A percentile compares a stretch with the other conserved stretches of the same genome.
Evolutionary conservation across 2,113 vertebrate genomes (phyloP).

Genomic region (Mastomys coucha): DNA sequence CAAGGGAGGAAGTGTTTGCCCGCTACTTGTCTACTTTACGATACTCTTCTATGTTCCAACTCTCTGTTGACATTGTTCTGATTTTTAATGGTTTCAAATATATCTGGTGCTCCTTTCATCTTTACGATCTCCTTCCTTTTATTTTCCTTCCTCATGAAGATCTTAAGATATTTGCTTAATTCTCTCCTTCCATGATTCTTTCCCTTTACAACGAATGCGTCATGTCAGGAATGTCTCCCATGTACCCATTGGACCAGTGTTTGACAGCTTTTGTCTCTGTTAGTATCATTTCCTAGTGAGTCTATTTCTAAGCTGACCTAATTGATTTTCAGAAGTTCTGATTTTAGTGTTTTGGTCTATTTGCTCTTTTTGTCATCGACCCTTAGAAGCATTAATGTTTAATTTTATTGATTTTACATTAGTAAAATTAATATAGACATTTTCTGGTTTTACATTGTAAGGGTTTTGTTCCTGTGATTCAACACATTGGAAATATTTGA

Average conservation of each 20-base stretch:
- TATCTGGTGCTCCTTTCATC: slow-evolving; percentile 64
- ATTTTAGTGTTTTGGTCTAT: neutral
- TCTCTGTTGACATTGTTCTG: slow-evolving; percentile 55
- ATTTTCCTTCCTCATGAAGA: slow-evolving; percentile 10
- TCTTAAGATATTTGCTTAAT: slow-evolving; percentile 45
- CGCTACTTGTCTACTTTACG: slow-evolving; percentile 64
- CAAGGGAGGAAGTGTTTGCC: neutral
- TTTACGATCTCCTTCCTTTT: slow-evolving; percentile 67
- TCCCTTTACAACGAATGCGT: slow-evolving; percentile 25
- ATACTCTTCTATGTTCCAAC: slow-evolving; percentile 9
- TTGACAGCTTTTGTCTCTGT: neutral
- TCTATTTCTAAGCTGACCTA: neutral
- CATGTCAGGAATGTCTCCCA: neutral
- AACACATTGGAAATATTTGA: neutral
- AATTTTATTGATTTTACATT: neutral
- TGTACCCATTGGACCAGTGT: neutral
- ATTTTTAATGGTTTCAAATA: slow-evolving; percentile 60
- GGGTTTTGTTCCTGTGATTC: neutral
- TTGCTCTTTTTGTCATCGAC: neutral
- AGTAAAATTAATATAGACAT: neutral
- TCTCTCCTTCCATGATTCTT: neutral
- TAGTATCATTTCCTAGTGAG: neutral
- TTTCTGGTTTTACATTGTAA: neutral
- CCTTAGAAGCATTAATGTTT: neutral
- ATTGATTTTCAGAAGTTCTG: neutral